Evolutionary conservation across 1,140 invertebrate species (phyloP).

Genomic region (Rhysida immarginata): DNA sequence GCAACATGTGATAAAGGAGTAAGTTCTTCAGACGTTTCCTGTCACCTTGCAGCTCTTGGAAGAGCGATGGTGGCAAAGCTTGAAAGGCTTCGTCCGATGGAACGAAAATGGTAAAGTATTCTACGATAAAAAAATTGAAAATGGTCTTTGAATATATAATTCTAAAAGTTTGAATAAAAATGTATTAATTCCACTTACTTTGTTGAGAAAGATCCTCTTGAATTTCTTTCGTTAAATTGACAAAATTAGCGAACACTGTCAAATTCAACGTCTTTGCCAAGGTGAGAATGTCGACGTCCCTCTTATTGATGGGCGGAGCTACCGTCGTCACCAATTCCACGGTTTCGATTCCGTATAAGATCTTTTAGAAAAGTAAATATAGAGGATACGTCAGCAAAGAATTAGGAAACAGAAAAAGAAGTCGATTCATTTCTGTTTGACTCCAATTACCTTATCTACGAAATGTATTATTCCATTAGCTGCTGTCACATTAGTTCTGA

Average conservation of each 20-base stretch:
- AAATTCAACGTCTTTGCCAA: too few species aligned
- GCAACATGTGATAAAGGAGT: conserved; percentile 29
- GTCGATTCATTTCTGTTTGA: background rate
- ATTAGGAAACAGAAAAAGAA: background rate
- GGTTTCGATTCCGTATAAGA: too few species aligned
- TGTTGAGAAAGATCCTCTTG: background rate
- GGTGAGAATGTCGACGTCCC: too few species aligned
- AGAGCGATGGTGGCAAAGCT: conserved; percentile 20
- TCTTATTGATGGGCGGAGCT: too few species aligned
- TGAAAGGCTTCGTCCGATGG: conserved; percentile 29
- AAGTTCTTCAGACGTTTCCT: conserved; percentile 20
- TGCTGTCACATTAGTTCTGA: background rate
- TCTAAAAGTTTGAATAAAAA: background rate
- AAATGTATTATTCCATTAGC: background rate
- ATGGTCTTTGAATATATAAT: background rate
- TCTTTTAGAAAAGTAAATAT: too few species aligned
- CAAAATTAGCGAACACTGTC: too few species aligned
- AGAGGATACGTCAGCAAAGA: too few species aligned
- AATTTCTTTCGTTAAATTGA: background rate
- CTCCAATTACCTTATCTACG: background rate
- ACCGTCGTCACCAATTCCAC: too few species aligned
- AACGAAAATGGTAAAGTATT: conserved; percentile 29
- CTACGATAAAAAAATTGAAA: conserved; percentile 12
- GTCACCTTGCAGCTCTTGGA: conserved; percentile 18
- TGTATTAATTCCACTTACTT: background rate